Evolutionary conservation across 2,888 invertebrate species (phyloP).

Genomic region (Eurytoma adleriae): DNA sequence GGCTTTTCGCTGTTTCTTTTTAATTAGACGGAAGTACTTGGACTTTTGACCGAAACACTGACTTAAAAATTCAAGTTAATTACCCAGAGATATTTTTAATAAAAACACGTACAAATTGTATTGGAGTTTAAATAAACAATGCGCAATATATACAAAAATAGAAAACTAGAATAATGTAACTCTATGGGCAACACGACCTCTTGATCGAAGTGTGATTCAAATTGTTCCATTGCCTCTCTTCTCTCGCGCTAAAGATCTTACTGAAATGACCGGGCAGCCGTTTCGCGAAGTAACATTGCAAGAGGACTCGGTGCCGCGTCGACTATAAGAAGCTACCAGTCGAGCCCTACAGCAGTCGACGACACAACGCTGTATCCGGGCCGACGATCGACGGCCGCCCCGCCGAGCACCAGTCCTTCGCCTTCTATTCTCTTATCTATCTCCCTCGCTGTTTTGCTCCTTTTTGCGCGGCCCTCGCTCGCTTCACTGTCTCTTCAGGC

Average conservation of each 20-base stretch:
- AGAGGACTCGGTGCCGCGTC: not conserved
- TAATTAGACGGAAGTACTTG: too few relatives aligned
- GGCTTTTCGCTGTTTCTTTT: too few relatives aligned
- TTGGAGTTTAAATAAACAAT: too few relatives aligned
- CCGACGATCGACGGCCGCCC: constrained; percentile 24
- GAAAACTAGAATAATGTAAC: too few relatives aligned
- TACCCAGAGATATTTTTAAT: too few relatives aligned
- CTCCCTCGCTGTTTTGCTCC: not conserved
- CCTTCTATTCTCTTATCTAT: not conserved
- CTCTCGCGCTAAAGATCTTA: not conserved
- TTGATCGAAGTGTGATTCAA: not conserved
- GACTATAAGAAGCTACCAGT: not conserved
- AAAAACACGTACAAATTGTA: too few relatives aligned
- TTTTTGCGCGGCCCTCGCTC: not conserved
- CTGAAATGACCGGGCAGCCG: not conserved
- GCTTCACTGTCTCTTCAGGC: too few relatives aligned
- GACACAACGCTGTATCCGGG: constrained; percentile 23
- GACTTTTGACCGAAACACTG: too few relatives aligned
- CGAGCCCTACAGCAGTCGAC: not conserved
- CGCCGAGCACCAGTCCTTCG: not conserved
- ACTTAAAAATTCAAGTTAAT: too few relatives aligned
- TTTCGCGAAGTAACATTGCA: constrained; percentile 33
- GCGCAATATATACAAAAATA: too few relatives aligned
- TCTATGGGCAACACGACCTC: too few relatives aligned
- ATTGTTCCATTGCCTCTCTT: constrained; percentile 19